These are phyloP conservation scores for Macrosiphum euphorbiae DNA, from an alignment of 2,888 invertebrate genomes.

Conservation along the genomic window DNA sequence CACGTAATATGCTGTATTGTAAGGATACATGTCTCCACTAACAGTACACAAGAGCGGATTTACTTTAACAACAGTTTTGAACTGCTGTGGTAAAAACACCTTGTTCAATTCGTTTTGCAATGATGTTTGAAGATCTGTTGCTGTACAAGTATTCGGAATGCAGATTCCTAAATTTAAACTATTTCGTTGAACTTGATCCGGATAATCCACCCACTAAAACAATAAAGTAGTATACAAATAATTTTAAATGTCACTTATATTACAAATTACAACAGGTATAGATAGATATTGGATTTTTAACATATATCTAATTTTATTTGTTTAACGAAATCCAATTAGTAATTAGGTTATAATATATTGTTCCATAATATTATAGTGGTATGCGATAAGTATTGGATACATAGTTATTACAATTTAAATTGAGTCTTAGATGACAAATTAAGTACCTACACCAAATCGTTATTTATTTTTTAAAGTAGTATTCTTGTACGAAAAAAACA, in stretches of 20 bases:
- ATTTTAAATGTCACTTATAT: neutral
- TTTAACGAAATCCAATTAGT: neutral
- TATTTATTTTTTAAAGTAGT: neutral
- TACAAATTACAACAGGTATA: neutral
- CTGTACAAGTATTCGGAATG: conserved; percentile 66
- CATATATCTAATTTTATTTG: neutral
- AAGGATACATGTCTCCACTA: conserved; percentile 27
- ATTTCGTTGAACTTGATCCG: conserved; percentile 52
- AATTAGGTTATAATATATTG: neutral
- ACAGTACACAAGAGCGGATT: conserved; percentile 46
- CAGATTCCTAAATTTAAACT: conserved; percentile 66
- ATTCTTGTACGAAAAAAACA: neutral
- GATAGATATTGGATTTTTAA: neutral
- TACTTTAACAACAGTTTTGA: conserved; percentile 57
- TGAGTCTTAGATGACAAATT: neutral
- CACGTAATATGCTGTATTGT: conserved; percentile 52
- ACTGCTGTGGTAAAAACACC: conserved; percentile 46
- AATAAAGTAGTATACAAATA: neutral
- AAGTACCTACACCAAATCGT: neutral
- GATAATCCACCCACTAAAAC: conserved; percentile 32
- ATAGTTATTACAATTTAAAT: neutral
- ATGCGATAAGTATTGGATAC: neutral
- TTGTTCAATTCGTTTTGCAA: conserved; percentile 67
- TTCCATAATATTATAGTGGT: neutral
- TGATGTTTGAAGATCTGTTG: conserved; percentile 66